Evolutionary conservation across 2,888 invertebrate genomes (phyloP).

Genomic region (Agrochola circellaris): DNA sequence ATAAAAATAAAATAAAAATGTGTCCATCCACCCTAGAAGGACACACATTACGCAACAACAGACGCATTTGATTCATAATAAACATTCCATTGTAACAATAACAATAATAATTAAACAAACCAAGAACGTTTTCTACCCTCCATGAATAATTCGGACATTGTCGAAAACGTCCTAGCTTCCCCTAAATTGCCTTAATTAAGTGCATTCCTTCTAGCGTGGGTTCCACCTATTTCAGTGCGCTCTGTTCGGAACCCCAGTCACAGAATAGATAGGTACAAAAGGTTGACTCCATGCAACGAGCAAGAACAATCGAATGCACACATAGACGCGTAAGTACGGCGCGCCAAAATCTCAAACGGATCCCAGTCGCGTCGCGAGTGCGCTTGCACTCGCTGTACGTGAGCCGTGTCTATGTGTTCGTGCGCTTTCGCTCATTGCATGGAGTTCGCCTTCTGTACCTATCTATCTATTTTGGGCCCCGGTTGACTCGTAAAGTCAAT

Average conservation of each 20-base stretch:
- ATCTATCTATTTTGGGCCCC: background rate
- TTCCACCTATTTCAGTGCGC: slow-evolving; percentile 32
- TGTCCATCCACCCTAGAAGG: background rate
- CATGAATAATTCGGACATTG: slow-evolving; percentile 36
- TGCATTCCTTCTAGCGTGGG: slow-evolving; percentile 46
- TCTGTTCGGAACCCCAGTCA: slow-evolving; percentile 1
- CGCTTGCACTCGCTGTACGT: background rate
- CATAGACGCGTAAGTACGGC: background rate
- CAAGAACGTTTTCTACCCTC: slow-evolving; percentile 10
- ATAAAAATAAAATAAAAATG: background rate
- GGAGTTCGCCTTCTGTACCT: background rate
- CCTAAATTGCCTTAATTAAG: slow-evolving; percentile 58
- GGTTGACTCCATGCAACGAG: background rate
- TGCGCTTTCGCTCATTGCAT: background rate
- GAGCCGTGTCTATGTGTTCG: background rate
- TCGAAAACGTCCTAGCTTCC: slow-evolving; percentile 34
- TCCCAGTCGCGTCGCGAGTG: background rate
- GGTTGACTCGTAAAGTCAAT: slow-evolving; percentile 50
- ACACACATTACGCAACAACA: no score
- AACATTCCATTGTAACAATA: slow-evolving; percentile 18
- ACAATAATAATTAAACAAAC: slow-evolving; percentile 17
- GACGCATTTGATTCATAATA: background rate
- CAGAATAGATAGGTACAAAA: background rate
- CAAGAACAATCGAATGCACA: no score
- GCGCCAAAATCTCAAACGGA: background rate